phyloP scores from a whole-genome alignment of 2,797 vertebrate genomes.

The Cirrhinus mrigala region DNA sequence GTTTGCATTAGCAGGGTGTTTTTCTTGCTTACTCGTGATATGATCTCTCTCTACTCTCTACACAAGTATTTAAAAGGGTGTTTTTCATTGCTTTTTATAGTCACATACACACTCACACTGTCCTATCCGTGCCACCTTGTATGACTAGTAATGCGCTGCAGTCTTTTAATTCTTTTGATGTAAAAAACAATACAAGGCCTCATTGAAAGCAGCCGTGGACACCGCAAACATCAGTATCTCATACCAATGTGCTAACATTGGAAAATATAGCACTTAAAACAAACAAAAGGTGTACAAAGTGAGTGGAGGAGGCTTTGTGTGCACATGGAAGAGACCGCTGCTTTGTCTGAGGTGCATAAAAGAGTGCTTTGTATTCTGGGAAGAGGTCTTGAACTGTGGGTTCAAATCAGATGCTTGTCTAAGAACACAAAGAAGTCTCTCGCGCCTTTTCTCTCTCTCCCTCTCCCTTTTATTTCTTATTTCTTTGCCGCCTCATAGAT shows the following conservation, averaged over 20 bases:
- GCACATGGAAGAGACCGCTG: conserved; percentile 36
- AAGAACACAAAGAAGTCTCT: conserved; percentile 48
- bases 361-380: conserved; percentile 40
- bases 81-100: neutral
- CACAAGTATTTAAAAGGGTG: neutral
- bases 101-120: neutral
- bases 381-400: conserved; percentile 42
- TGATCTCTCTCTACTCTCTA: neutral
- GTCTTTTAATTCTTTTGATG: neutral
- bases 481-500: conserved; percentile 31
- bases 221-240: neutral
- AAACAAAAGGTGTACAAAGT: conserved; percentile 53
- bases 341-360: conserved; percentile 49
- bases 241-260: conserved; percentile 23
- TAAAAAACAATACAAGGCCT: conserved; percentile 3
- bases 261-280: conserved; percentile 47
- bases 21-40: neutral
- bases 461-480: conserved; percentile 33
- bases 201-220: conserved; percentile 13
- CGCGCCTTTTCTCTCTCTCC: neutral
- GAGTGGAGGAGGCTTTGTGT: conserved; percentile 45
- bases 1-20: neutral
- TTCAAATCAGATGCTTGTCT: conserved; percentile 51
- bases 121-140: neutral
- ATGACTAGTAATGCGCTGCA: neutral